Percentiles rank a stretch among this genome's conserved stretches.
Conservation (phyloP, 2,113 vertebrate species). For the Gallinago jamesoni region DNA sequence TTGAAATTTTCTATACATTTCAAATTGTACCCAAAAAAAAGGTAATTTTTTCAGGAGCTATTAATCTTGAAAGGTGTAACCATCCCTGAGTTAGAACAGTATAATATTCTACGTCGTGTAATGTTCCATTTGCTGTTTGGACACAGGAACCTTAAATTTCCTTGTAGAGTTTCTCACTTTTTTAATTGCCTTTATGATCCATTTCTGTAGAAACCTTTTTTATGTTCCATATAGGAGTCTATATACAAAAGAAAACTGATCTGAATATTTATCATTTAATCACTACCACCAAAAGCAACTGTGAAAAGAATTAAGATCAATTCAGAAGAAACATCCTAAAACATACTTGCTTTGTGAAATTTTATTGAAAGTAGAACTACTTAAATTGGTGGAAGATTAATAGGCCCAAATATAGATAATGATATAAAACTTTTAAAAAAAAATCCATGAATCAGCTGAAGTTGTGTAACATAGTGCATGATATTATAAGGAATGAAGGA, state of each 20-base stretch:
- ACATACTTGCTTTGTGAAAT: background rate
- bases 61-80: background rate
- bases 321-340: background rate
- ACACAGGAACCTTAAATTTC: background rate
- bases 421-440: background rate
- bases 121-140: background rate
- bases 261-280: background rate
- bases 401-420: background rate
- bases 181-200: background rate
- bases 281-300: background rate
- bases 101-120: background rate
- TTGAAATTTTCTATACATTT: background rate
- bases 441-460: background rate
- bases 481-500: background rate
- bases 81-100: background rate
- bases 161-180: background rate
- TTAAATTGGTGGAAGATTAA: background rate
- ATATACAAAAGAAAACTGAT: background rate
- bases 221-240: background rate
- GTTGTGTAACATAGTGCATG: background rate
- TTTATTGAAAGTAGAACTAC: background rate
- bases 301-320: background rate
- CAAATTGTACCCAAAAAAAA: background rate
- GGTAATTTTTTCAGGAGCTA: background rate
- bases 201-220: background rate